Evolutionary conservation across 2,797 vertebrate species (phyloP), one percentile per base, ranked within the genome.

Genomic region (Clarias laeviceps): DNA sequence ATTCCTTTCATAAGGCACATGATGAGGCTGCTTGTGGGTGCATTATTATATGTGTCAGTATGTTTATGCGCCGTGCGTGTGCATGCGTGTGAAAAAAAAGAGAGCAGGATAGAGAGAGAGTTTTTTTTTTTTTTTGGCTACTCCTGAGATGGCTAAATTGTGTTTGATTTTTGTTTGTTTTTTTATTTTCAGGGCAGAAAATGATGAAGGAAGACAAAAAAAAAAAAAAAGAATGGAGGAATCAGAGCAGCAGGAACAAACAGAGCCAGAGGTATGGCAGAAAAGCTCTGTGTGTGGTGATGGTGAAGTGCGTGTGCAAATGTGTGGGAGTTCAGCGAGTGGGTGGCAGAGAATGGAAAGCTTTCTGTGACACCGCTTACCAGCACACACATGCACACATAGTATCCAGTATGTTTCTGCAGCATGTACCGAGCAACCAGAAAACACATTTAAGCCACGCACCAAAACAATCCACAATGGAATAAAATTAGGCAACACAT

Each of bases 321-420:
- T 84, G 78, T 89, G 90, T 90, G 87, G 89, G 90, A 90, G 89
- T 88, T 89, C 86, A 80, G 86, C 70, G 89, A 87, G 95, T 95
- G 95, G 95, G 95, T 92, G 94, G 94, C 90, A 92, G 91, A 94
- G 93, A 95, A 95, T 94, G 93, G 93, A 95, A 94, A 94, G 94
- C 93, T 94, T 95, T 96, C 89, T 95, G 93, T 95, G 94, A 94
- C 93, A 95, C 93, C 94, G 95, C 94, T 95, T 94, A 95, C 92
- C 93, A 93, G 91, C 92, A 93, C 92, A 94, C 84, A 87, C 69
- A 92, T 93, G 92, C 78, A 88, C 84, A 87, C 64, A 87, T 57
- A 80, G 83, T 74, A 80, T 80, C 83, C 76, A 83, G 40, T 73
- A 73, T 80, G 65, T 86, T 56, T 78, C 80, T 72, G 66, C 70